Percentiles rank a stretch among this genome's conserved stretches.
Evolutionary conservation across 2,888 invertebrate genomes (phyloP).

Genomic region (Stramonita haemastoma): DNA sequence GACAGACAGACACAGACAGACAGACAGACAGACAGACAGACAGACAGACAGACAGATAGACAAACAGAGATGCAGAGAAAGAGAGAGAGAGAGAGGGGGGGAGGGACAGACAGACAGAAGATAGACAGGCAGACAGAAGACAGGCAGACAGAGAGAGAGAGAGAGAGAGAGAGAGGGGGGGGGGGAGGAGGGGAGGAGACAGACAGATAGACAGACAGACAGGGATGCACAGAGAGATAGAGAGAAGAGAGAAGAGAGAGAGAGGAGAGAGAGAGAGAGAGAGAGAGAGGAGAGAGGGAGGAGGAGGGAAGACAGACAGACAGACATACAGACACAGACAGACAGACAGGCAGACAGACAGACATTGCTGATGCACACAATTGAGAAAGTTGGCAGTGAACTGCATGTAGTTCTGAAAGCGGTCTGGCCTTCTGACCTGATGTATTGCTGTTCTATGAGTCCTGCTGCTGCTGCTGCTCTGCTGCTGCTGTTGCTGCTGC

Average conservation of each 20-base stretch:
- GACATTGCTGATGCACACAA: no score
- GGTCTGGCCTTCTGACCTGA: no score
- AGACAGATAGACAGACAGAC: background rate
- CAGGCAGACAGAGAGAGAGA: background rate
- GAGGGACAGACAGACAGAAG: background rate
- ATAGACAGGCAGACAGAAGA: background rate
- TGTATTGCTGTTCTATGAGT: no score
- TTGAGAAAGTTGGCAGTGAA: no score
- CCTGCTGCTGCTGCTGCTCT: no score
- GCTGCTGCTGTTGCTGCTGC: no score
- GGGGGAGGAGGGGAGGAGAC: no score
- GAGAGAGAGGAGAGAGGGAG: background rate
- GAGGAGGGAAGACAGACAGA: background rate
- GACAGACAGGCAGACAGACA: background rate
- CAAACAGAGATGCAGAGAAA: background rate
- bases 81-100: background rate
- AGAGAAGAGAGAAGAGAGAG: background rate
- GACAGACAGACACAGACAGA: no score
- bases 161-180: background rate
- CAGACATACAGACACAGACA: background rate
- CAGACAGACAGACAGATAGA: background rate
- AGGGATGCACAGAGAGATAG: background rate
- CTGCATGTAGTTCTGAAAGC: no score
- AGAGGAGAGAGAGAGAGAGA: background rate
- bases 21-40: background rate